A percentile compares a stretch with the other conserved stretches of the same genome.
Evolutionary conservation across 1,140 invertebrate genomes (phyloP).

Genomic region (Dryas iulia): DNA sequence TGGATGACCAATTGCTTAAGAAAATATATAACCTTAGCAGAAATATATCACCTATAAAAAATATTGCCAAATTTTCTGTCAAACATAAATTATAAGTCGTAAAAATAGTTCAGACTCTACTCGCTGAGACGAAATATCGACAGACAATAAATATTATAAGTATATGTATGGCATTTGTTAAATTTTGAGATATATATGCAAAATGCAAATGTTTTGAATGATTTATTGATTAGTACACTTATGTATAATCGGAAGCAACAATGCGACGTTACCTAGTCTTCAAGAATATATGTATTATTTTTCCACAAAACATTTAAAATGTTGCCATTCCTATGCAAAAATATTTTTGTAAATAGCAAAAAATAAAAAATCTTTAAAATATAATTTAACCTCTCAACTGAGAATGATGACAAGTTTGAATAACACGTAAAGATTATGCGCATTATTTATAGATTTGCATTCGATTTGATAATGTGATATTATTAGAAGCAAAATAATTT

Average conservation of each 20-base stretch:
- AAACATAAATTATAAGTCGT: constrained; percentile 37
- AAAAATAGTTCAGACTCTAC: constrained; percentile 31
- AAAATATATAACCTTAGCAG: constrained; percentile 4
- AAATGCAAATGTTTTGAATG: constrained; percentile 36
- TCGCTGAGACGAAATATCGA: constrained; percentile 29
- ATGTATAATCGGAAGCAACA: not conserved
- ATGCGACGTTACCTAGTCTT: no score
- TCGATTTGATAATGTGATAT: not conserved
- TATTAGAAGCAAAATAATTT: not conserved
- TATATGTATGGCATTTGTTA: constrained; percentile 34
- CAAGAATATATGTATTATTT: no score
- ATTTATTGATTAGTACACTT: not conserved
- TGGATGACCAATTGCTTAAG: constrained; percentile 18
- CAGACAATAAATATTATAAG: constrained; percentile 8
- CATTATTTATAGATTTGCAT: not conserved
- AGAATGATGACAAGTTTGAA: not conserved
- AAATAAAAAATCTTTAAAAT: not conserved
- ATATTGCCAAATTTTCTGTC: constrained; percentile 22
- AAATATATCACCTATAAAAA: constrained; percentile 18
- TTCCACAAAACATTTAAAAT: not conserved
- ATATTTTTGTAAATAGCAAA: not conserved
- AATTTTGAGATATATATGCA: constrained; percentile 28
- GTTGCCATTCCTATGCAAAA: not conserved
- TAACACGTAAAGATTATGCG: not conserved
- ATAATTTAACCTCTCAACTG: not conserved